Conservation (phyloP, 2,888 invertebrate species). For the Tanytarsus gracilentus region DNA sequence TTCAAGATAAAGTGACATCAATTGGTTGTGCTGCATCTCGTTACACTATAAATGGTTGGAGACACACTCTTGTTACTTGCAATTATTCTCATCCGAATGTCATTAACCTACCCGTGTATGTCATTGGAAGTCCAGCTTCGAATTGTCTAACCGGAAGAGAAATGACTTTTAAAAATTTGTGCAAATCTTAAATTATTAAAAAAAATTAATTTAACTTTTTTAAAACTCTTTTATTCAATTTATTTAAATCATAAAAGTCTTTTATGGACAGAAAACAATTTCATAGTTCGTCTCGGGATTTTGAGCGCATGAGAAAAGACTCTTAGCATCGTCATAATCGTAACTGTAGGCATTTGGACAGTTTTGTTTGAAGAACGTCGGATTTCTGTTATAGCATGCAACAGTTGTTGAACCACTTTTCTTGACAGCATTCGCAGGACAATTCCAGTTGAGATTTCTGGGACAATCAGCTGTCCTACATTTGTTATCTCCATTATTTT, state of each 20-base stretch:
- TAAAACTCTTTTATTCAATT: too few species aligned
- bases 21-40: not conserved
- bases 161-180: not conserved
- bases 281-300: slow-evolving; percentile 29
- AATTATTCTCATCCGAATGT: not conserved
- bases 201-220: too few species aligned
- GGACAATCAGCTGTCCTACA: slow-evolving; percentile 15
- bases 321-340: slow-evolving; percentile 40
- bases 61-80: not conserved
- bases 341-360: slow-evolving; percentile 44
- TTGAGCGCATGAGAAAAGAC: slow-evolving; percentile 38
- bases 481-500: too few species aligned
- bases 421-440: not conserved
- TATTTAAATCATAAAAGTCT: too few species aligned
- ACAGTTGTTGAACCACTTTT: slow-evolving; percentile 35
- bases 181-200: not conserved
- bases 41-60: not conserved
- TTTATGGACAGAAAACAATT: not conserved
- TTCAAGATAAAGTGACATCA: not conserved
- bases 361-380: slow-evolving; percentile 39
- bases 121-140: not conserved
- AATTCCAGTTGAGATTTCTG: not conserved
- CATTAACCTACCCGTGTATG: not conserved
- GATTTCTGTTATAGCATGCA: slow-evolving; percentile 36
- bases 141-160: not conserved